phyloP scores from a whole-genome alignment of 1,140 invertebrate genomes.

The Neotoxoptera formosana region DNA sequence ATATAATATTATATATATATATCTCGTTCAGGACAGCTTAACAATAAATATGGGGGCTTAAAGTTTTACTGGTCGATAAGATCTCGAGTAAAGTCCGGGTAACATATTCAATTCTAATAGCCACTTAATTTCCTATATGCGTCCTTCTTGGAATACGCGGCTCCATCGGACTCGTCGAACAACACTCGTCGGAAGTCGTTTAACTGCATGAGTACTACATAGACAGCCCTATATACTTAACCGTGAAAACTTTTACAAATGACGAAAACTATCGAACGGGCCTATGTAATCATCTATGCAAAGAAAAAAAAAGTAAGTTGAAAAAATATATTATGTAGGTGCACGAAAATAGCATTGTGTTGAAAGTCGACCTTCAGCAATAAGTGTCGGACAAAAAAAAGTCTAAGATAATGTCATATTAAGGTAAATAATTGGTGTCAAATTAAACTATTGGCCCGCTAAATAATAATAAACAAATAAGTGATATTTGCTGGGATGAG shows the following conservation, averaged over 20 bases:
- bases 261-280: neutral
- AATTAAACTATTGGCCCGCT: too few relatives aligned
- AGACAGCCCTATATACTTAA: neutral
- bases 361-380: neutral
- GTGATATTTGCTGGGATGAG: neutral
- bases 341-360: neutral
- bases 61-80: too few relatives aligned
- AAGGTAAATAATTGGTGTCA: too few relatives aligned
- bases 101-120: neutral
- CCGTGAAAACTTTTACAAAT: neutral
- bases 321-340: neutral
- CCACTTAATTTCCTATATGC: neutral
- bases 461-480: too few relatives aligned
- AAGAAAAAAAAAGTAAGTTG: neutral
- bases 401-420: neutral
- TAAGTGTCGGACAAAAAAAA: neutral
- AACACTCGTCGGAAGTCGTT: neutral
- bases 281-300: too few relatives aligned
- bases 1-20: too few relatives aligned
- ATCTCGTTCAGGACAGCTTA: too few relatives aligned
- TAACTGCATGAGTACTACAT: neutral
- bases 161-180: neutral
- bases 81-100: too few relatives aligned
- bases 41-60: too few relatives aligned
- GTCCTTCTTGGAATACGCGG: neutral